A percentile compares a stretch with the other conserved stretches of the same genome.
phyloP scores from a whole-genome alignment of 2,888 invertebrate species.

The Drosophila helvetica region DNA sequence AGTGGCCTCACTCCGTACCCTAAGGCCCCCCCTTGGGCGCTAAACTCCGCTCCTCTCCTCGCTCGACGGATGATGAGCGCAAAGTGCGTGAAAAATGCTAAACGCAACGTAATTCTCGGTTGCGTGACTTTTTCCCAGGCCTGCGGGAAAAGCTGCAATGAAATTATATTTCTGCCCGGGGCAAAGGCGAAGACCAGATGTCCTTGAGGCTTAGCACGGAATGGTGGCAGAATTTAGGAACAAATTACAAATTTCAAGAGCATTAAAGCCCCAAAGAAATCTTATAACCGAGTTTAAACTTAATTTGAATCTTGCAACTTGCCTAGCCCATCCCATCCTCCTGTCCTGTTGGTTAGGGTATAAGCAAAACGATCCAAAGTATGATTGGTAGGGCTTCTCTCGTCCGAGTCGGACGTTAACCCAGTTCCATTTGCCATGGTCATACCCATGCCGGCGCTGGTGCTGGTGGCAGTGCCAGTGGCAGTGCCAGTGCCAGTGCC shows the following conservation, averaged over 20 bases:
- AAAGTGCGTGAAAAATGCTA: slow-evolving; percentile 66
- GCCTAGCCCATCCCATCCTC: not conserved
- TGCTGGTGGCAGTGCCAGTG: too few species aligned
- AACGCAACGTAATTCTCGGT: slow-evolving; percentile 44
- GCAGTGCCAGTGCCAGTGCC: not conserved
- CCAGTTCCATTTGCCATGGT: slow-evolving; percentile 56
- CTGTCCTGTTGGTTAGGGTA: slow-evolving; percentile 9
- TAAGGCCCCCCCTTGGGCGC: too few species aligned
- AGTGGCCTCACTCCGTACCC: not conserved
- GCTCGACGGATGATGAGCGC: slow-evolving; percentile 19
- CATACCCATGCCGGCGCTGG: slow-evolving; percentile 20
- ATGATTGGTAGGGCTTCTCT: slow-evolving; percentile 57
- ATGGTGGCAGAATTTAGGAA: not conserved
- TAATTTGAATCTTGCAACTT: too few species aligned
- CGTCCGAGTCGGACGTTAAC: slow-evolving; percentile 60
- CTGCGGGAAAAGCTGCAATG: slow-evolving; percentile 11
- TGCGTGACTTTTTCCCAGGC: slow-evolving; percentile 54
- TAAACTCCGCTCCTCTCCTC: too few species aligned
- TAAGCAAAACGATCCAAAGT: slow-evolving; percentile 30
- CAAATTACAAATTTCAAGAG: too few species aligned
- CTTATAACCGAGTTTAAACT: too few species aligned
- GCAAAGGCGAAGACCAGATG: slow-evolving; percentile 12
- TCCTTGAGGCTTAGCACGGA: slow-evolving; percentile 19
- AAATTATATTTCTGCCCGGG: slow-evolving; percentile 7
- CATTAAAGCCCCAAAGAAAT: not conserved